These are phyloP conservation scores for Tridacna crocea DNA, from an alignment of 2,888 invertebrate species.

Conservation along the genomic window DNA sequence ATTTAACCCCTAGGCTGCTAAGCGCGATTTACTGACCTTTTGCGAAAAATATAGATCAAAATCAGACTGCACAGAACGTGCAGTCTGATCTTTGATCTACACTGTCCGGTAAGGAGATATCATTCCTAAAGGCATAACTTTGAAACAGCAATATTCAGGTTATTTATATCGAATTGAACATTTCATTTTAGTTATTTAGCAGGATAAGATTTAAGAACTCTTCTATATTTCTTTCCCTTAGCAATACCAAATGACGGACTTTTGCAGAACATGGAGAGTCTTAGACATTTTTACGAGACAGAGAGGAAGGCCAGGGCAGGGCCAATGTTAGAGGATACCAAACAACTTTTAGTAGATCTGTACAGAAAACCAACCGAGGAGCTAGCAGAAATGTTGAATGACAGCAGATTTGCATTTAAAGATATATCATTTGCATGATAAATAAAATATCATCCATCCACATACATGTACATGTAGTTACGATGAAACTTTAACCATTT, in stretches of 20 bases:
- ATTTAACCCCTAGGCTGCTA: too few species aligned
- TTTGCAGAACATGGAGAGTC: constrained; percentile 3
- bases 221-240: constrained; percentile 6
- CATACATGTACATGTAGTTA: not conserved
- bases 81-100: too few species aligned
- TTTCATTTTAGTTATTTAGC: too few species aligned
- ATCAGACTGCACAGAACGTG: too few species aligned
- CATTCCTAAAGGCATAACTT: too few species aligned
- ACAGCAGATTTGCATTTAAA: constrained; percentile 19
- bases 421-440: constrained; percentile 17
- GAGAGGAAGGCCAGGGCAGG: constrained; percentile 23
- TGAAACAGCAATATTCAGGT: too few species aligned
- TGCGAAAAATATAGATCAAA: too few species aligned
- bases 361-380: constrained; percentile 26
- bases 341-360: constrained; percentile 19
- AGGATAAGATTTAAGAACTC: not conserved
- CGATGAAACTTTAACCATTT: not conserved
- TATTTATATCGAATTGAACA: too few species aligned
- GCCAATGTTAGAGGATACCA: constrained; percentile 28
- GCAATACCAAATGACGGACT: constrained; percentile 21
- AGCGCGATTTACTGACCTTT: too few species aligned
- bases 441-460: not conserved
- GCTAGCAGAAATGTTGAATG: constrained; percentile 26
- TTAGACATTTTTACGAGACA: constrained; percentile 21
- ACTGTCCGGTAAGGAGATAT: too few species aligned